Percentiles rank a stretch among this genome's conserved stretches.
These are phyloP conservation scores for Trematocara nigrifrons DNA, from an alignment of 2,113 vertebrate species.

Conservation along the genomic window DNA sequence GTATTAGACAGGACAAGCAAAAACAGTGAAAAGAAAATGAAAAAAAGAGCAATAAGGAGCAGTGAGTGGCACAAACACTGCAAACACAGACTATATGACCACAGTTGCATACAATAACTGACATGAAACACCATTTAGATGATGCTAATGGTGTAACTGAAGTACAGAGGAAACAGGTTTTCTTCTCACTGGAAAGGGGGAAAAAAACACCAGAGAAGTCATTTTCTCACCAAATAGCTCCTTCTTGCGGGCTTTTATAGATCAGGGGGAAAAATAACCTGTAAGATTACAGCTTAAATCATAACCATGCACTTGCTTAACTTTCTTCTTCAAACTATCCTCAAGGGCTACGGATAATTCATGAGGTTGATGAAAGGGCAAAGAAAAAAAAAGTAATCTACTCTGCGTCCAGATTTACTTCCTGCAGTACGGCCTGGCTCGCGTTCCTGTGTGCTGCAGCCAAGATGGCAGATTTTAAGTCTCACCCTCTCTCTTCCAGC, in stretches of 20 bases:
- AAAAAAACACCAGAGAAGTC: neutral
- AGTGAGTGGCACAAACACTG: conserved; percentile 34
- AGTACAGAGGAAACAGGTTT: neutral
- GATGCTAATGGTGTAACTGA: conserved; percentile 28
- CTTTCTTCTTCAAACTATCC: neutral
- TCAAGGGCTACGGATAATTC: neutral
- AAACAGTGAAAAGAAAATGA: neutral
- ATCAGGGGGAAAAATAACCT: neutral
- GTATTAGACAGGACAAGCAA: conserved; percentile 18
- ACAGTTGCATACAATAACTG: conserved; percentile 1
- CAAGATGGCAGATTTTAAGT: neutral
- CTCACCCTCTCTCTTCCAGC: conserved; percentile 97
- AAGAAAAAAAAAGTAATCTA: neutral
- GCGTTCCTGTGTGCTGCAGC: neutral
- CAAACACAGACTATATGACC: conserved; percentile 33
- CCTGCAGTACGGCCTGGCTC: neutral
- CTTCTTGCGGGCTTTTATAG: conserved; percentile 24
- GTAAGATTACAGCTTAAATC: neutral
- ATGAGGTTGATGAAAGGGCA: neutral
- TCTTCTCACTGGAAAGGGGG: neutral
- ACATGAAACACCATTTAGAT: conserved; percentile 38
- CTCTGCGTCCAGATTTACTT: neutral
- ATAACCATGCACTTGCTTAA: neutral
- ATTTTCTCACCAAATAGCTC: conserved; percentile 42
- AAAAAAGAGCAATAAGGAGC: conserved; percentile 20